phyloP scores from a whole-genome alignment of 2,888 invertebrate genomes.

The Leptinotarsa rubiginosa region DNA sequence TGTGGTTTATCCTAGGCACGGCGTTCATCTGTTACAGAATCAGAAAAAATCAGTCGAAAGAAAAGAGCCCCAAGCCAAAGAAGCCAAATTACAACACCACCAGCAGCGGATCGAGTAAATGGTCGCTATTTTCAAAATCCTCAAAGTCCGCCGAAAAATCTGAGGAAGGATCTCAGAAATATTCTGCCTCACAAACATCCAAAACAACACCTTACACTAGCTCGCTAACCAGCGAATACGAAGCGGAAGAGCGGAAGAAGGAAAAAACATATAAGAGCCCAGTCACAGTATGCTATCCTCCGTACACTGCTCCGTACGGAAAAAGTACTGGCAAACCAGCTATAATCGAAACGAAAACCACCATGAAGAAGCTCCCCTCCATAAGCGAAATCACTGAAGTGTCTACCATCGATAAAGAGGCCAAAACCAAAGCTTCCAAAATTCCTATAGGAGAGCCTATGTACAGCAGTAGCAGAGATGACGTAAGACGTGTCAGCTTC shows the following conservation, averaged over 20 bases:
- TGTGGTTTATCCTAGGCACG: constrained; percentile 64
- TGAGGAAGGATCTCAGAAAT: constrained; percentile 22
- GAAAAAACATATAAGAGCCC: constrained; percentile 26
- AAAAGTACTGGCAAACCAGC: constrained; percentile 44
- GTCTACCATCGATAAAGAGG: constrained; percentile 27
- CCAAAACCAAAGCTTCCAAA: not conserved
- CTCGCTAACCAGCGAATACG: constrained; percentile 32
- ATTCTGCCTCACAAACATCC: constrained; percentile 17
- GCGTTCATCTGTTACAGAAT: constrained; percentile 62
- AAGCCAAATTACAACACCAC: constrained; percentile 23
- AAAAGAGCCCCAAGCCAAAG: not conserved
- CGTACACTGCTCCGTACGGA: constrained; percentile 8
- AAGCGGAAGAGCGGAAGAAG: constrained; percentile 26
- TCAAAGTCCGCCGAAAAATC: constrained; percentile 18
- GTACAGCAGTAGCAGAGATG: constrained; percentile 42
- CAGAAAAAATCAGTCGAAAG: constrained; percentile 37
- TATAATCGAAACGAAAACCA: constrained; percentile 50
- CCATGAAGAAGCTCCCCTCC: constrained; percentile 52
- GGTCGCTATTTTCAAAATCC: constrained; percentile 37
- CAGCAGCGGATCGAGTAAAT: constrained; percentile 30
- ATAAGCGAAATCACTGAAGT: constrained; percentile 54
- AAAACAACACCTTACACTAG: constrained; percentile 29
- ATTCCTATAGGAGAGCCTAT: constrained; percentile 29
- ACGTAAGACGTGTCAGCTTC: constrained; percentile 20
- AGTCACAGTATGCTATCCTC: constrained; percentile 38